These are phyloP conservation scores for Torymus texanus DNA, from an alignment of 2,888 invertebrate genomes.

Conservation along the genomic window DNA sequence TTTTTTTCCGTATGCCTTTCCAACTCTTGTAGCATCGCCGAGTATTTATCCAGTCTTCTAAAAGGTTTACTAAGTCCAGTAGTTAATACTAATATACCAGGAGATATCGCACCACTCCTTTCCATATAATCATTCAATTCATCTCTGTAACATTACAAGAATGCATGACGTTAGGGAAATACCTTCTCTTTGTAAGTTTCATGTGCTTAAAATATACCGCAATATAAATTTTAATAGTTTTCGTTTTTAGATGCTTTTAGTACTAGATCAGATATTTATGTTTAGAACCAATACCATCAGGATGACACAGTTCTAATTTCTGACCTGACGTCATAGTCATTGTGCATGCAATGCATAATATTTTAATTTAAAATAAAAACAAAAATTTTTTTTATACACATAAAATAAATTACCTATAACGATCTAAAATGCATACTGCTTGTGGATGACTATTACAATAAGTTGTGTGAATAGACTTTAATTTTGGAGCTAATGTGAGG, in stretches of 20 bases:
- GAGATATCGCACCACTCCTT: conserved; percentile 87
- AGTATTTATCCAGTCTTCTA: conserved; percentile 95
- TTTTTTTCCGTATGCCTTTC: conserved; percentile 96
- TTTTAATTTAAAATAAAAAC: background rate
- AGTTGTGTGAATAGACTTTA: conserved; percentile 89
- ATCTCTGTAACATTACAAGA: conserved; percentile 78
- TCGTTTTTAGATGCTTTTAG: background rate
- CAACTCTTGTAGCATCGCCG: conserved; percentile 94
- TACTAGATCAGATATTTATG: background rate
- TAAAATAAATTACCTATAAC: conserved; percentile 84
- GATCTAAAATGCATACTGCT: conserved; percentile 94
- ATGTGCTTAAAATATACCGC: no score
- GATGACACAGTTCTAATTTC: conserved; percentile 17
- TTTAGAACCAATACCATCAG: conserved; percentile 5
- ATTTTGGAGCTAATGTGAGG: conserved; percentile 87
- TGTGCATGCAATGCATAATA: background rate
- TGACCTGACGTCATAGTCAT: background rate
- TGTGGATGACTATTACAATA: conserved; percentile 97
- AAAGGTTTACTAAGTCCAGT: conserved; percentile 97
- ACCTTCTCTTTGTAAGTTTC: no score
- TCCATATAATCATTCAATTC: conserved; percentile 92
- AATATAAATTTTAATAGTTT: no score
- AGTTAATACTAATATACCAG: conserved; percentile 92
- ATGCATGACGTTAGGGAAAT: no score
- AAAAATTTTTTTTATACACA: background rate